These are phyloP conservation scores for Dinocampus coccinellae DNA, from an alignment of 2,888 invertebrate species.

Conservation along the genomic window DNA sequence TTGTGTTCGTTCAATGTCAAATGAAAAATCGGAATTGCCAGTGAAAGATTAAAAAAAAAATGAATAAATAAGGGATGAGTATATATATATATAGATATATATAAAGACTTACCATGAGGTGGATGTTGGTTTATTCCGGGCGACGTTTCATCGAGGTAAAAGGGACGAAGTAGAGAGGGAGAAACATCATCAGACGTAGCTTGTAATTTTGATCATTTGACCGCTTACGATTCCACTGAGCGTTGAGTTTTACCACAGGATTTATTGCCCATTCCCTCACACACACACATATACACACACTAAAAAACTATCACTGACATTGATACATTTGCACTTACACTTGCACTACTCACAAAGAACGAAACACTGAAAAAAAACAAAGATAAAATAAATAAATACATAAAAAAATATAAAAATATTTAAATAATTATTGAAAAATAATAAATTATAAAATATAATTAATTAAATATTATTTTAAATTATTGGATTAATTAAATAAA, in stretches of 20 bases:
- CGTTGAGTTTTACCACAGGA: slow-evolving; percentile 59
- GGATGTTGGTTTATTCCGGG: slow-evolving; percentile 52
- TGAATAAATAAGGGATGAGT: slow-evolving; percentile 7
- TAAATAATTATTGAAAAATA: no score
- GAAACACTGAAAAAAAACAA: slow-evolving; percentile 45
- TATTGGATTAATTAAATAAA: no score
- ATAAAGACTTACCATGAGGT: slow-evolving; percentile 21
- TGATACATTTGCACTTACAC: no score
- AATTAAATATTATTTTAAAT: no score
- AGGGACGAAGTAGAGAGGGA: slow-evolving; percentile 42
- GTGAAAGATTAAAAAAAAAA: no score
- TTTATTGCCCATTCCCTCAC: slow-evolving; percentile 54
- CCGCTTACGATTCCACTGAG: slow-evolving; percentile 61
- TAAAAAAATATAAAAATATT: no score
- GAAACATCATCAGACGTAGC: slow-evolving; percentile 64
- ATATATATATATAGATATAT: slow-evolving; percentile 24
- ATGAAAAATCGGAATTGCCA: neutral
- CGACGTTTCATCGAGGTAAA: slow-evolving; percentile 53
- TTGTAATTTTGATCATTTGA: slow-evolving; percentile 69
- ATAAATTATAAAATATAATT: no score
- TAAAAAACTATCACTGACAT: no score
- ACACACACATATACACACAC: neutral
- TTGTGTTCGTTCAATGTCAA: slow-evolving; percentile 22
- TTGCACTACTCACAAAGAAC: slow-evolving; percentile 35
- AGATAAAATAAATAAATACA: no score